These are phyloP conservation scores for Reticulitermes speratus DNA, from an alignment of 1,140 invertebrate genomes.

Conservation along the genomic window DNA sequence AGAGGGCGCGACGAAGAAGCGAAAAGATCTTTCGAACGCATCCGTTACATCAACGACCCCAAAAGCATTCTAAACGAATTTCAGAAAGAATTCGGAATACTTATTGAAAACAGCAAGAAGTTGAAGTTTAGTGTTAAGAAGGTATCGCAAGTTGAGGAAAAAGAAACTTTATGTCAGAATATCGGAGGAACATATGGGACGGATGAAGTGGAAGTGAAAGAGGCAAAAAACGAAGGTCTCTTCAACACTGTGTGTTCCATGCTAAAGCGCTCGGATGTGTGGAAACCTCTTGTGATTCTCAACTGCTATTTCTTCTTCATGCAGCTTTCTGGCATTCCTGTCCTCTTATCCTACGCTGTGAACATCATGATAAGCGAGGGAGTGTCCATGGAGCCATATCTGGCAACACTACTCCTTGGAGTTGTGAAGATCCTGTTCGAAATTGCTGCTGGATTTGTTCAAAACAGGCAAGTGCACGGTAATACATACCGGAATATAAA, in stretches of 20 bases:
- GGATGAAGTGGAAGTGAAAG: neutral
- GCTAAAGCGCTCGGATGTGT: neutral
- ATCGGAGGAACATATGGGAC: neutral
- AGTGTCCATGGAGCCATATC: neutral
- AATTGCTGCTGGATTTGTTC: neutral
- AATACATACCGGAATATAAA: too few species aligned
- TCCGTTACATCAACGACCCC: neutral
- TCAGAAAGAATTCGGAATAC: neutral
- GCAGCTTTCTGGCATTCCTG: neutral
- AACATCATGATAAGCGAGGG: slow-evolving; percentile 10
- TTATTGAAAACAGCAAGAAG: neutral
- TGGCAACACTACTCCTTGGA: neutral
- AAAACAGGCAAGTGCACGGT: neutral
- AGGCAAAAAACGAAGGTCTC: neutral
- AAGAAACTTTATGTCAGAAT: neutral
- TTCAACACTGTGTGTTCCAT: neutral
- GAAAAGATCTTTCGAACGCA: neutral
- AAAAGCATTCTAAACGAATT: neutral
- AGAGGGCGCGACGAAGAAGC: neutral
- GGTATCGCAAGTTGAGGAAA: neutral
- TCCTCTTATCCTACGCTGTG: neutral
- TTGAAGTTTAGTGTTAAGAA: neutral
- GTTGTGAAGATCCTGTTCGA: neutral
- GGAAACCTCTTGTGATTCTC: neutral
- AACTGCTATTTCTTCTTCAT: neutral